These are phyloP conservation scores for Tridacna crocea DNA, from an alignment of 2,888 invertebrate genomes.

Conservation along the genomic window DNA sequence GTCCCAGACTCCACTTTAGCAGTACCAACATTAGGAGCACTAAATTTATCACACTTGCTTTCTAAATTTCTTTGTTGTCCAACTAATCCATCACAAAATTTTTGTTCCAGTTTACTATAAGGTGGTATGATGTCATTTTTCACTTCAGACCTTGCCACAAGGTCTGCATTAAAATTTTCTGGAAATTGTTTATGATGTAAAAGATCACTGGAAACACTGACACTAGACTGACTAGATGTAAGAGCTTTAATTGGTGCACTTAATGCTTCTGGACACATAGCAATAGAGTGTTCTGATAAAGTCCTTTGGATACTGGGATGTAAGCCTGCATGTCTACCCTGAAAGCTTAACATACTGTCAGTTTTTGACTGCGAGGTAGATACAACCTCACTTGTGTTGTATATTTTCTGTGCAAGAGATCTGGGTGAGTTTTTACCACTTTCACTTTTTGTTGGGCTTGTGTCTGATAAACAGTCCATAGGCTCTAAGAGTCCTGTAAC, in stretches of 20 bases:
- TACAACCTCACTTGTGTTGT: conserved; percentile 24
- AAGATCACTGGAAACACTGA: conserved; percentile 43
- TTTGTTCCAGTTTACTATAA: conserved; percentile 42
- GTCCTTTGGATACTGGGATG: conserved; percentile 44
- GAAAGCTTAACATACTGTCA: conserved; percentile 28
- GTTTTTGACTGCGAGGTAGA: conserved; percentile 9
- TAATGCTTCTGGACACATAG: conserved; percentile 31
- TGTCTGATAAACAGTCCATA: conserved; percentile 73
- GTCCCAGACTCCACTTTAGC: conserved; percentile 29
- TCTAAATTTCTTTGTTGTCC: conserved; percentile 13
- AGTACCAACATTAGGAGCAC: conserved; percentile 36
- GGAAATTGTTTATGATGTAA: conserved; percentile 49
- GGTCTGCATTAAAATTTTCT: conserved; percentile 52
- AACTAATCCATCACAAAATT: conserved; percentile 29
- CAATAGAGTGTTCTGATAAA: conserved; percentile 35
- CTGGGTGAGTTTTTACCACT: conserved; percentile 58
- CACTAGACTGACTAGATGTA: conserved; percentile 58
- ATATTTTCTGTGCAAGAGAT: conserved; percentile 37
- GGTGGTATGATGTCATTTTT: conserved; percentile 48
- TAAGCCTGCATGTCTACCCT: conserved; percentile 42
- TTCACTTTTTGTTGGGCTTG: conserved; percentile 73
- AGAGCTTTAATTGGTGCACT: conserved; percentile 36
- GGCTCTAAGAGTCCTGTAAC: conserved; percentile 80
- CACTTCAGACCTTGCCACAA: conserved; percentile 37
- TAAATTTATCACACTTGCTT: conserved; percentile 42